Percentiles rank a stretch among this genome's conserved stretches.
phyloP scores from a whole-genome alignment of 1,140 invertebrate genomes.

The Bombus affinis region DNA sequence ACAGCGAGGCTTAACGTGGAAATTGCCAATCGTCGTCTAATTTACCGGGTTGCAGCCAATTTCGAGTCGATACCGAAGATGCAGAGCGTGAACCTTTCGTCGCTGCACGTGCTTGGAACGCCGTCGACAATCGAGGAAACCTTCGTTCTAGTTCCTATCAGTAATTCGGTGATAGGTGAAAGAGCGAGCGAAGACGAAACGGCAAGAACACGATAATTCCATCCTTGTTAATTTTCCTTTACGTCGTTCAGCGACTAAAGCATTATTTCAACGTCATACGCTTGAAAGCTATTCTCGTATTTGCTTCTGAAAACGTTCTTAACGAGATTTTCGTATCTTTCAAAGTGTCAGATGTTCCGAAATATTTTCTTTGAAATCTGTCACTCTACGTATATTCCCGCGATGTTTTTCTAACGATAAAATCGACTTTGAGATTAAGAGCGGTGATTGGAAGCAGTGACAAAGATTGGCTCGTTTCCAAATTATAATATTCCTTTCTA shows the following conservation, averaged over 20 bases:
- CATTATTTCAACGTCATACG: no score
- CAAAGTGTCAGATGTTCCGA: no score
- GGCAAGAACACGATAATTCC: neutral
- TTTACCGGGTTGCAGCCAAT: conserved; percentile 46
- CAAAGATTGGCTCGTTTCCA: neutral
- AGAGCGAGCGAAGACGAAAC: neutral
- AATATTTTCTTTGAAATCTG: no score
- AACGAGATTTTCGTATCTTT: neutral
- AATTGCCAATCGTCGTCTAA: conserved; percentile 64
- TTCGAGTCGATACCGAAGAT: conserved; percentile 49
- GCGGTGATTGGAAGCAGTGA: neutral
- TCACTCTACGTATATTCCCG: neutral
- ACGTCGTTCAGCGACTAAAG: no score
- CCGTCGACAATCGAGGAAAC: conserved; percentile 16
- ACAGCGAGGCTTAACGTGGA: conserved; percentile 62
- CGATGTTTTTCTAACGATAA: neutral
- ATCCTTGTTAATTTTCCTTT: neutral
- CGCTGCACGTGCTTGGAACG: conserved; percentile 39
- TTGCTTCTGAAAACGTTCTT: no score
- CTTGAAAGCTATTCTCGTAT: no score
- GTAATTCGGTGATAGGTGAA: neutral
- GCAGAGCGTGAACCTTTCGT: conserved; percentile 6
- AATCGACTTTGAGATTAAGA: neutral
- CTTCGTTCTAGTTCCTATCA: neutral
- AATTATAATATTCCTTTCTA: neutral